Base-by-base conservation (phyloP, 2,797 vertebrate genomes). In the Karalla daura region DNA sequence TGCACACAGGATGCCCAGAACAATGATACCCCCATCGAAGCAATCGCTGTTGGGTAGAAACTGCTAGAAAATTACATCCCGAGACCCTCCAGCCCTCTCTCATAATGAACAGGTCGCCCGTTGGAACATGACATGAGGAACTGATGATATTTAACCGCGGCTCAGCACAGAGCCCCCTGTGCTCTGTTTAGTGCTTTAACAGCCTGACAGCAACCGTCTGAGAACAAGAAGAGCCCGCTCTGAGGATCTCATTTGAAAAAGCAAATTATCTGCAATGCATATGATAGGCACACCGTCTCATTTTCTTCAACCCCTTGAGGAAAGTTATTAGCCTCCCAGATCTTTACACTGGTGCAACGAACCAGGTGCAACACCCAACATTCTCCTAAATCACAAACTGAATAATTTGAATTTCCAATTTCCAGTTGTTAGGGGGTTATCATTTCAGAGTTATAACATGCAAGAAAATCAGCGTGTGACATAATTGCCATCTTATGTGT, bases 1-100 rank as follows among this genome's bases (percentile, higher is more conserved):
- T 15, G 15, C 21, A 52, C n/a, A n/a, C n/a, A n/a, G 17, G 33
- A 65, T 20, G 43, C 15, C 28, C n/a, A 40, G 58, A 77, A 59
- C 13, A 52, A 51, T 40, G 15, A 40, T 39, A 11, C 36, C 40
- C 36, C 23, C 51, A 12, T 0, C 5, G 12, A 58, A 10, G 4
- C 24, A 30, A 13, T 49, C 9, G 55, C 14, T 33, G 10, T 58
- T 32, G 5, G 21, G 33, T 4, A 56, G 12, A 33, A 12, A 54
- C 20, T 52, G 8, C n/a, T 27, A 24, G 17, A 28, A 27, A 53
- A 33, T 13, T 0, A 32, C 7, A 35, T 15, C 5, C 5, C 18
- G 11, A 50, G 15, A n/a, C 17, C 21, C 10, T 17, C 2, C n/a
- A 12, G 21, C 14, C 35, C n/a, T 4, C 21, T 36, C n/a, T 21